phyloP scores from a whole-genome alignment of 92 coral and sea anemone species.

The Parazoanthus swiftii region DNA sequence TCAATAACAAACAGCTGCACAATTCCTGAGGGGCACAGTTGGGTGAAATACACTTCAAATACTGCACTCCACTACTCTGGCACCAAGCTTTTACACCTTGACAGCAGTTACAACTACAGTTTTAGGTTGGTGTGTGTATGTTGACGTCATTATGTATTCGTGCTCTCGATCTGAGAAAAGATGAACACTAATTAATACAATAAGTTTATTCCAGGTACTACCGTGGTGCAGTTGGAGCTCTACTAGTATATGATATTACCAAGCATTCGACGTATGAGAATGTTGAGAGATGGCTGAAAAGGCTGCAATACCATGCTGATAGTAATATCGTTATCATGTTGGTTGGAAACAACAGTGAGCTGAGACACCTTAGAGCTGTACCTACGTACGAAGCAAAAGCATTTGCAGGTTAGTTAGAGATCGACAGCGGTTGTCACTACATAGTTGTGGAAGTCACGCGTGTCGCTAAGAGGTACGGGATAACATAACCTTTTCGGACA shows the following conservation, averaged over 20 bases:
- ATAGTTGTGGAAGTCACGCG: neutral
- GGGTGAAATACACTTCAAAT: too few species aligned
- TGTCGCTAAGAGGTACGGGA: too few species aligned
- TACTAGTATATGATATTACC: slow-evolving; percentile 96
- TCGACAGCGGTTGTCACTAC: neutral
- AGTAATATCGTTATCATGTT: slow-evolving; percentile 96
- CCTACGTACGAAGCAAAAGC: slow-evolving; percentile 98
- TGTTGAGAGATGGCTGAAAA: slow-evolving; percentile 95
- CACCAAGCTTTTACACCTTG: too few species aligned
- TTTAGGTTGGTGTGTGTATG: neutral
- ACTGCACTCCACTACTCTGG: too few species aligned
- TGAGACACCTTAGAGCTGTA: slow-evolving; percentile 89
- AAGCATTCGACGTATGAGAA: slow-evolving; percentile 95
- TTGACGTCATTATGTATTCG: too few species aligned
- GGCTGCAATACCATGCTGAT: slow-evolving; percentile 94
- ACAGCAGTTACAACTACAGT: neutral
- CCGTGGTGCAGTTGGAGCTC: slow-evolving; percentile 96
- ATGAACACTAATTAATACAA: neutral
- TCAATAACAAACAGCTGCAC: too few species aligned
- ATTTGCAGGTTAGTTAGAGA: slow-evolving; percentile 81
- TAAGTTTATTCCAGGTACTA: slow-evolving; percentile 61
- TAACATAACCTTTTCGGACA: too few species aligned
- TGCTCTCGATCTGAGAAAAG: too few species aligned
- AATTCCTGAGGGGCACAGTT: too few species aligned
- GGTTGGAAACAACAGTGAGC: slow-evolving; percentile 96